Base-by-base conservation (phyloP, 1,140 invertebrate species). In the Hyles euphorbiae region DNA sequence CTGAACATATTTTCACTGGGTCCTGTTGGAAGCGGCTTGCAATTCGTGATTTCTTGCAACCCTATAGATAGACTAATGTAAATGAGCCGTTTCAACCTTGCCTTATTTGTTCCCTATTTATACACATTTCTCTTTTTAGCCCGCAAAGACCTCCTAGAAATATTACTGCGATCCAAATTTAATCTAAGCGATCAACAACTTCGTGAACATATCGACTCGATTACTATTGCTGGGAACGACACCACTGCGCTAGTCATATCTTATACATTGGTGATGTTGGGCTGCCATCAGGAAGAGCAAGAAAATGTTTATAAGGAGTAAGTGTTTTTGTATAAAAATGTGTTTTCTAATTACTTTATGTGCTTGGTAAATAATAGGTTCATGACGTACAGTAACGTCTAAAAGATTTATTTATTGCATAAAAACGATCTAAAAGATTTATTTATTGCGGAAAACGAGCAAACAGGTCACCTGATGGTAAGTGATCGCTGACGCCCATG, bases 151-250 rank as follows among this genome's bases (percentile, higher is more conserved):
- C 7, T 45, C 22, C 22, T 86, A 11, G 81, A 83, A 7, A 50
- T 83, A 32, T 56, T 86, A 8, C 65, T 86, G 5, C 69, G 63
- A 5, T 53, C 68, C 52, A 74, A 82, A 8, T 68, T 68, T n/a
- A 68, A 83, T 3, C 86, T 86, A 53, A 80, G 87, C 0, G 83
- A 92, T 59, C 87, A 91, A 46, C 89, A 94, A 66, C 89, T 95
- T 34, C 82, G 92, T n/a, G 94, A 95, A 72, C 94, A 95, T 85
- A 93, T 94, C 7, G 94, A 95, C 67, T 95, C 94, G 0, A 94
- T n/a, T 95, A 94, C 93, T 63, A 92, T 94, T 65, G 92, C 92
- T 83, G 94, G 94, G 7, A 95, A 95, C 71, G 94, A 96, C 72
- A 96, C 95, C 46, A 95, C 94, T 0, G 91, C 93, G 0, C 78